These are phyloP conservation scores for Drosophila pandora DNA, from an alignment of 1,140 invertebrate species.

Conservation along the genomic window DNA sequence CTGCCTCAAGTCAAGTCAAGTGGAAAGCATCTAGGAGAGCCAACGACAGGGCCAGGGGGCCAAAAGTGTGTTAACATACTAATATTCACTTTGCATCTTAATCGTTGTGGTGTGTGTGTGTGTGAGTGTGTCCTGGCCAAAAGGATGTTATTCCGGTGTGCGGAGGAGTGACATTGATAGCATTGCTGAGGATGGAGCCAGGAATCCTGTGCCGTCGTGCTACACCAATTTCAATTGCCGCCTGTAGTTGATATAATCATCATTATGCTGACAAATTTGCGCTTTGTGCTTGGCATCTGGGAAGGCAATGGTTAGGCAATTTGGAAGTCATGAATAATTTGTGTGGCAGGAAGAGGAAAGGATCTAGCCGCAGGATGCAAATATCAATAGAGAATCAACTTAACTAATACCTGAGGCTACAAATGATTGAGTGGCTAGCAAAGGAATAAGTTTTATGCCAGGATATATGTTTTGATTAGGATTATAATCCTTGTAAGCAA, in stretches of 20 bases:
- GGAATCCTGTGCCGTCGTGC: slow-evolving; percentile 11
- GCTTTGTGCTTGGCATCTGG: slow-evolving; percentile 12
- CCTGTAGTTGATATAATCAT: slow-evolving; percentile 42
- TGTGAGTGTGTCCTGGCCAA: slow-evolving; percentile 31
- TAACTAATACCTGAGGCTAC: neutral
- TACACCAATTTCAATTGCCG: slow-evolving; percentile 41
- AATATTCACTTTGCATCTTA: slow-evolving; percentile 82
- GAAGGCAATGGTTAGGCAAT: slow-evolving; percentile 35
- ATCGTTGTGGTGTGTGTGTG: slow-evolving; percentile 44
- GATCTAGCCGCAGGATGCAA: neutral
- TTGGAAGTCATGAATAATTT: slow-evolving; percentile 28
- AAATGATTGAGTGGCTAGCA: neutral
- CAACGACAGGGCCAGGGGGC: slow-evolving; percentile 10
- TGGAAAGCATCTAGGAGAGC: slow-evolving; percentile 20
- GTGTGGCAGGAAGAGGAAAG: neutral
- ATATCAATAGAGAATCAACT: neutral
- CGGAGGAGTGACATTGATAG: slow-evolving; percentile 6
- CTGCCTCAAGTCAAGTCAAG: slow-evolving; percentile 63
- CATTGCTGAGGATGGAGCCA: slow-evolving; percentile 16
- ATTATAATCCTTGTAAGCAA: neutral
- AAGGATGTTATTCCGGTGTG: slow-evolving; percentile 29
- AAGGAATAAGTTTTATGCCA: neutral
- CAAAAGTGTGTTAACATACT: slow-evolving; percentile 73
- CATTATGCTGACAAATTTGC: slow-evolving; percentile 58
- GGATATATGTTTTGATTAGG: neutral